These are phyloP conservation scores for Tricholauxania praeusta DNA, from an alignment of 2,888 invertebrate genomes.

Conservation along the genomic window DNA sequence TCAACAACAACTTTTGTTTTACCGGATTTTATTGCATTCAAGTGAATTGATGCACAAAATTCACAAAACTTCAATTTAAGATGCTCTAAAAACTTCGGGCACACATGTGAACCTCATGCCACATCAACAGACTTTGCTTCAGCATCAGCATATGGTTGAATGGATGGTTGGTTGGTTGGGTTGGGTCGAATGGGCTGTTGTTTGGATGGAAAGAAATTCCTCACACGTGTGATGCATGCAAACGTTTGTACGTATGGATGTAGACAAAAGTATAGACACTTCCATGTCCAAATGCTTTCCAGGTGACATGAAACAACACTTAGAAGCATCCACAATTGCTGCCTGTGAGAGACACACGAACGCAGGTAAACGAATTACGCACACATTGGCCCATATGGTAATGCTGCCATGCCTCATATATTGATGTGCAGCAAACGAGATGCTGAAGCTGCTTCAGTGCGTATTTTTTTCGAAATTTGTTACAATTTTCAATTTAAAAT, in stretches of 20 bases:
- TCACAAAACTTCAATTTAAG: slow-evolving; percentile 35
- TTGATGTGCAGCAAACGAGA: no score
- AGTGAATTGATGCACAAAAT: slow-evolving; percentile 52
- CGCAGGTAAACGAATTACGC: background rate
- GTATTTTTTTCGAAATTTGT: no score
- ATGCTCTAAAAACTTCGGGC: slow-evolving; percentile 19
- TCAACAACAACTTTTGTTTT: slow-evolving; percentile 30
- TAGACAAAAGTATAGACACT: slow-evolving; percentile 60
- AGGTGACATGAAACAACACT: slow-evolving; percentile 69
- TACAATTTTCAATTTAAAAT: no score
- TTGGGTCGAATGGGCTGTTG: background rate
- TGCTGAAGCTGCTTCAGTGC: no score
- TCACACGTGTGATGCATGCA: slow-evolving; percentile 27
- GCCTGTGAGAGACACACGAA: slow-evolving; percentile 14
- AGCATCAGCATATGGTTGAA: background rate
- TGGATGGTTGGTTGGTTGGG: background rate
- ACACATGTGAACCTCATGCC: slow-evolving; percentile 4
- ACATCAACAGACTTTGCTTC: no score
- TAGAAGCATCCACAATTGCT: slow-evolving; percentile 58
- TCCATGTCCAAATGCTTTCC: slow-evolving; percentile 68
- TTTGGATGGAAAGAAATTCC: background rate
- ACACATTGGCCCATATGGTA: no score
- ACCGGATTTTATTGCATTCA: slow-evolving; percentile 54
- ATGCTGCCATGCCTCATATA: no score
- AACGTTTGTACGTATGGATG: background rate